Base-by-base conservation (phyloP, 2,888 invertebrate genomes). In the Perithous albicinctus region DNA sequence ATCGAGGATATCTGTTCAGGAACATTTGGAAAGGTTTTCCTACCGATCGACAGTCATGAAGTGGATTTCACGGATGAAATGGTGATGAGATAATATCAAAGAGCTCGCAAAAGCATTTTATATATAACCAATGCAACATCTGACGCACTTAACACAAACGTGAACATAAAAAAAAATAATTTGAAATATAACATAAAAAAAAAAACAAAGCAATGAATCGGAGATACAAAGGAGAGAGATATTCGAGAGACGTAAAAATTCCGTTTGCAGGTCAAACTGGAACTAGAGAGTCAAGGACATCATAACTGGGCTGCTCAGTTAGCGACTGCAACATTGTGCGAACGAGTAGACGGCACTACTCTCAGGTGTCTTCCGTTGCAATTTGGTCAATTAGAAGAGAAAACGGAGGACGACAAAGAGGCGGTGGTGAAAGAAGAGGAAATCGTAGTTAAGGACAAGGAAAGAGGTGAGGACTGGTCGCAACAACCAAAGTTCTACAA, bases 1-100 rank as follows among this genome's bases (percentile, higher is more conserved):
- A 92, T 92, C 89, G 92, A 92, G 85, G 92, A 92, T 85, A 92
- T 92, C 82, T 92, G 92, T 82, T 88, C 91, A 26, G 90, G 90
- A 29, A 89, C 89, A 48, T 92, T 92, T 72, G 91, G 91, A 81
- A 92, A 92, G 87, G 91, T 91, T 80, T 91, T 91, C 79, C 87
- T 91, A 86, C 90, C 91, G 67, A 90, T 91, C 81, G 91, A 92
- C 84, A 89, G 88, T 81, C 91, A 90, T 78, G 92, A 90, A 80
- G 90, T 90, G 77, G 91, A 92, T 77, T 92, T 92, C 84, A 87
- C 90, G 54, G 90, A 90, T 85, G 92, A 92, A 84, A 92, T 92
- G 92, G 92, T 92, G 88, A 88, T 83, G 59, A 82, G 67, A 82
- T 43, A 61, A 32, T 76, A 29, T 51, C 18, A 35, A 35, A 46